phyloP scores from a whole-genome alignment of 2,797 vertebrate species.

The Enteromius anoplus region DNA sequence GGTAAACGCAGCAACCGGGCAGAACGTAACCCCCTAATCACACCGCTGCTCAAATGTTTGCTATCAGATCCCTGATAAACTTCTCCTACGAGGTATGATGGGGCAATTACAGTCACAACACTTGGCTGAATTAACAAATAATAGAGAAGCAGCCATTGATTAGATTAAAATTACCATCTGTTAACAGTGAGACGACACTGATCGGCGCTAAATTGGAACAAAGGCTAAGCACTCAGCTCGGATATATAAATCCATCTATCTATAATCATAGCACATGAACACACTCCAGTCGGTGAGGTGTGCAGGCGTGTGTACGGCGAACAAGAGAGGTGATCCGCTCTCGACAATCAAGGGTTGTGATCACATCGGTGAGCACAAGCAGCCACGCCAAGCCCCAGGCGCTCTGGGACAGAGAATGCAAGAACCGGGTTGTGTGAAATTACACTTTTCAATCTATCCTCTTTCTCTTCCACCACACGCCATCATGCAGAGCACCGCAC shows the following conservation, averaged over 20 bases:
- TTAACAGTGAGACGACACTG: slow-evolving; percentile 6
- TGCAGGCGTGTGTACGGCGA: not conserved
- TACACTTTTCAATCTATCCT: slow-evolving; percentile 28
- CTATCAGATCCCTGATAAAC: slow-evolving; percentile 17
- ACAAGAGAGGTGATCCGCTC: slow-evolving; percentile 10
- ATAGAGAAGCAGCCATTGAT: slow-evolving; percentile 63
- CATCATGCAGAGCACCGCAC: not conserved
- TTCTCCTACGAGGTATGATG: slow-evolving; percentile 32
- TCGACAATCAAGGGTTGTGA: slow-evolving; percentile 16
- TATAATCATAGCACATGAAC: not conserved
- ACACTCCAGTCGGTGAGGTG: not conserved
- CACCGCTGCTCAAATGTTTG: slow-evolving; percentile 12
- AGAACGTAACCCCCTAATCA: slow-evolving; percentile 18
- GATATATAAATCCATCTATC: slow-evolving; percentile 29
- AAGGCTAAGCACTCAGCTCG: not conserved
- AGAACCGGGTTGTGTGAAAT: slow-evolving; percentile 15
- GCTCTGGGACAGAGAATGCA: slow-evolving; percentile 3
- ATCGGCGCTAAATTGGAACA: slow-evolving; percentile 27
- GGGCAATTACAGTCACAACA: slow-evolving; percentile 43
- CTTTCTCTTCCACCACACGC: not conserved
- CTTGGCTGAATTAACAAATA: slow-evolving; percentile 64
- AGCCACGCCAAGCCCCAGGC: not conserved
- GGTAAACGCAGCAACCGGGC: slow-evolving; percentile 37
- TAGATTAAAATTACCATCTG: slow-evolving; percentile 50
- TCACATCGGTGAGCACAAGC: slow-evolving; percentile 14